A percentile compares a stretch with the other conserved stretches of the same genome.
Conservation (phyloP, 2,797 vertebrate genomes). For the Distichodus sexfasciatus region DNA sequence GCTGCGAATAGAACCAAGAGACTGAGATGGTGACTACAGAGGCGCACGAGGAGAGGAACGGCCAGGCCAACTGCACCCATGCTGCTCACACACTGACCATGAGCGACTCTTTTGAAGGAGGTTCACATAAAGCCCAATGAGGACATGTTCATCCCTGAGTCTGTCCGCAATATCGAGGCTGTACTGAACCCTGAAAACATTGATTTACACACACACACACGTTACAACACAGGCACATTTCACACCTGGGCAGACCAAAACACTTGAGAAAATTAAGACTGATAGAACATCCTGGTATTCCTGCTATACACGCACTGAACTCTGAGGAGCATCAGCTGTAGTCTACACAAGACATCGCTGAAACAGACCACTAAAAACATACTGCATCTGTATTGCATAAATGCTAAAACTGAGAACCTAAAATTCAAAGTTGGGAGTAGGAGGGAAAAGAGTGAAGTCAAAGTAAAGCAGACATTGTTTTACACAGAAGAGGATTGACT, state of each 20-base stretch:
- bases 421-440: no score
- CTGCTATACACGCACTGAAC: no score
- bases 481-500: slow-evolving; percentile 73
- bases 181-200: slow-evolving; percentile 92
- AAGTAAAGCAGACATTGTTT: no score
- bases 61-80: not conserved
- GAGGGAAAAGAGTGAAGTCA: no score
- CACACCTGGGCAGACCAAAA: slow-evolving; percentile 3
- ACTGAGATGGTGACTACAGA: slow-evolving; percentile 25
- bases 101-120: slow-evolving; percentile 90
- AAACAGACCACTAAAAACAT: no score
- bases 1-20: not conserved
- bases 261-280: not conserved
- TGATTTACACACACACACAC: slow-evolving; percentile 67
- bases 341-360: no score
- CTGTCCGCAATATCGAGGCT: slow-evolving; percentile 97
- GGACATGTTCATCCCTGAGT: slow-evolving; percentile 97
- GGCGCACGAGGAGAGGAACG: not conserved
- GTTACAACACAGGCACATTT: not conserved
- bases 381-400: no score
- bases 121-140: slow-evolving; percentile 97
- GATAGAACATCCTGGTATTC: no score
- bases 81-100: slow-evolving; percentile 86
- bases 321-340: no score
- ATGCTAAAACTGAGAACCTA: no score